phyloP scores from a whole-genome alignment of 1,140 invertebrate genomes.

The Ceratoteleas bidentatus region DNA sequence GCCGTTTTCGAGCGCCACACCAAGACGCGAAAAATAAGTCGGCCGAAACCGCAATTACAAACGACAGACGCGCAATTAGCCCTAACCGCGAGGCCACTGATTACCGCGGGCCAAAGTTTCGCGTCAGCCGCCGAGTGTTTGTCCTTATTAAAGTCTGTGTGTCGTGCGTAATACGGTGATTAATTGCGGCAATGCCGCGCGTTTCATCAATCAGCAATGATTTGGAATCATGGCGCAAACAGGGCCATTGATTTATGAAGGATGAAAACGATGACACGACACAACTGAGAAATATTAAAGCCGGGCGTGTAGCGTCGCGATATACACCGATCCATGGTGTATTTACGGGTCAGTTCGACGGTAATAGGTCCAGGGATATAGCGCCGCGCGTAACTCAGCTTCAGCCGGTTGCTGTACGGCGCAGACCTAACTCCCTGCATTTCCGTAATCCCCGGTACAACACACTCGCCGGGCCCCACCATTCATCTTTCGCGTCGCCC shows the following conservation, averaged over 20 bases:
- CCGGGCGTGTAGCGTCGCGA: slow-evolving; percentile 29
- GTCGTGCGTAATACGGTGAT: slow-evolving; percentile 12
- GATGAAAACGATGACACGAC: slow-evolving; percentile 43
- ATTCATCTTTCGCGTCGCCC: slow-evolving; percentile 69
- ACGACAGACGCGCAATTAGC: too few relatives aligned
- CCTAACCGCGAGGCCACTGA: too few relatives aligned
- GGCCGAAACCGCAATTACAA: neutral
- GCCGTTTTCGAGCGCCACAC: too few relatives aligned
- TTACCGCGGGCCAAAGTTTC: too few relatives aligned
- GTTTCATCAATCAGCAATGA: slow-evolving; percentile 52
- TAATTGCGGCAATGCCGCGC: slow-evolving; percentile 29
- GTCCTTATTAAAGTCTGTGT: slow-evolving; percentile 39
- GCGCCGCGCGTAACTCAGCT: slow-evolving; percentile 75
- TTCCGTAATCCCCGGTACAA: slow-evolving; percentile 74
- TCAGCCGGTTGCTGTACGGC: slow-evolving; percentile 69
- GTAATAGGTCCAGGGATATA: slow-evolving; percentile 75
- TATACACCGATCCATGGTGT: slow-evolving; percentile 61
- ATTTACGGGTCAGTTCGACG: slow-evolving; percentile 72
- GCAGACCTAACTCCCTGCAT: slow-evolving; percentile 67
- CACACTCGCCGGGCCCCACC: slow-evolving; percentile 67
- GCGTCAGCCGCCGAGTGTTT: slow-evolving; percentile 6
- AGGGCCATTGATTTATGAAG: slow-evolving; percentile 49
- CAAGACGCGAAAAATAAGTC: neutral
- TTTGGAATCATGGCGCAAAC: slow-evolving; percentile 41
- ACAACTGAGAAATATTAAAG: slow-evolving; percentile 58